Percentiles rank a stretch among this genome's conserved stretches.
phyloP scores from a whole-genome alignment of 2,797 vertebrate genomes.

The Bovichtus diacanthus region DNA sequence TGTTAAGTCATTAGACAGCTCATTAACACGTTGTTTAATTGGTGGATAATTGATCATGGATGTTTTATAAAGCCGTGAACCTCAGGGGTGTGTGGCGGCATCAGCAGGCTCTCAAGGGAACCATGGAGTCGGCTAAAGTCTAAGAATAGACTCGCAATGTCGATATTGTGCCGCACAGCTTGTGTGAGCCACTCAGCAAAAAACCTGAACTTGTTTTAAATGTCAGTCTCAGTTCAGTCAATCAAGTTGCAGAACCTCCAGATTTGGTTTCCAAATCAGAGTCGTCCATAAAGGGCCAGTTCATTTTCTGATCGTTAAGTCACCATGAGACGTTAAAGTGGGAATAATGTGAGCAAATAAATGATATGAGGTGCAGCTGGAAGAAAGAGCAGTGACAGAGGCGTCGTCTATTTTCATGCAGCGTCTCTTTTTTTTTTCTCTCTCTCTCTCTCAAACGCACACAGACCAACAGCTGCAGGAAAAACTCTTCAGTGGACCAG shows the following conservation, averaged over 20 bases:
- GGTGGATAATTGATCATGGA: slow-evolving; percentile 80
- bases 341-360: slow-evolving; percentile 26
- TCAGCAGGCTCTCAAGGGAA: slow-evolving; percentile 46
- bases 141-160: slow-evolving; percentile 31
- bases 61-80: slow-evolving; percentile 72
- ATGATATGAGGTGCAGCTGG: slow-evolving; percentile 7
- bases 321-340: not conserved
- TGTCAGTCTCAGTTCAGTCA: slow-evolving; percentile 13
- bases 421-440: slow-evolving; percentile 22
- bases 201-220: slow-evolving; percentile 3
- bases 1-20: slow-evolving; percentile 78
- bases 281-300: slow-evolving; percentile 1
- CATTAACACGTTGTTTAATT: slow-evolving; percentile 78
- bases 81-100: slow-evolving; percentile 46
- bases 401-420: slow-evolving; percentile 33
- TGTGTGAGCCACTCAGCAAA: slow-evolving; percentile 18
- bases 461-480: slow-evolving; percentile 24
- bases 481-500: slow-evolving; percentile 34
- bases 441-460: slow-evolving; percentile 17
- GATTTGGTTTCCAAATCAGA: slow-evolving; percentile 1
- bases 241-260: not conserved
- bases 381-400: slow-evolving; percentile 8
- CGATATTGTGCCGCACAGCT: slow-evolving; percentile 12
- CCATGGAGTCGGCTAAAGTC: not conserved
- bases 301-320: slow-evolving; percentile 6